Conservation (phyloP, 2,888 invertebrate genomes). For the Athalia cordata region DNA sequence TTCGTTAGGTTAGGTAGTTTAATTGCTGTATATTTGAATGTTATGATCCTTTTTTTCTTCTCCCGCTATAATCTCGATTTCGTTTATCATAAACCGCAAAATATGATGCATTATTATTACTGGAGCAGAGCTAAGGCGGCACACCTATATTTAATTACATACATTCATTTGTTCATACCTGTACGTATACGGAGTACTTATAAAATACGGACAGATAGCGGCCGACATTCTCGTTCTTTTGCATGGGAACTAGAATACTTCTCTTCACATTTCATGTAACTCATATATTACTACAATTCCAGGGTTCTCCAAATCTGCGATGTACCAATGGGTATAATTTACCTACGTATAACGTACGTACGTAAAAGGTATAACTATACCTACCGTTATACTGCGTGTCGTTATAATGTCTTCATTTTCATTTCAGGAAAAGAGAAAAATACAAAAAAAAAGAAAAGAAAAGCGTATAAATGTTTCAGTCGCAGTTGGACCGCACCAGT, state of each 20-base stretch:
- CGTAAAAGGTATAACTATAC: too few species aligned
- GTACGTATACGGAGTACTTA: background rate
- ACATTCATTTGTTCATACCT: slow-evolving; percentile 8
- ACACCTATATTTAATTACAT: slow-evolving; percentile 58
- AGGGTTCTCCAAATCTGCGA: background rate
- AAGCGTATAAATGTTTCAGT: too few species aligned
- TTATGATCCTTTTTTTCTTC: background rate
- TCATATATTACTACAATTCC: background rate
- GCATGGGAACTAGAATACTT: slow-evolving; percentile 57
- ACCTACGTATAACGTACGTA: too few species aligned
- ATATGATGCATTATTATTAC: slow-evolving; percentile 47
- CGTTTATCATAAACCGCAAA: slow-evolving; percentile 50
- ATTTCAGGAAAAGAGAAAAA: too few species aligned
- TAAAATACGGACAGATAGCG: slow-evolving; percentile 49
- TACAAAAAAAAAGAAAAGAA: too few species aligned
- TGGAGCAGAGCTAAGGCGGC: slow-evolving; percentile 43
- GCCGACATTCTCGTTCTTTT: slow-evolving; percentile 56
- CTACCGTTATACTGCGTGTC: too few species aligned
- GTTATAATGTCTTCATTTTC: too few species aligned
- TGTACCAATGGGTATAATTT: too few species aligned
- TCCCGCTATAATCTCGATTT: background rate
- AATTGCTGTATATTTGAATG: background rate
- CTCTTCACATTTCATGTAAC: slow-evolving; percentile 44
- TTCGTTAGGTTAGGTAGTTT: background rate
- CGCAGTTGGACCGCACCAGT: too few species aligned